Conservation (phyloP, 2,888 invertebrate species). For the Pseudococcus jackbeardsleyi region DNA sequence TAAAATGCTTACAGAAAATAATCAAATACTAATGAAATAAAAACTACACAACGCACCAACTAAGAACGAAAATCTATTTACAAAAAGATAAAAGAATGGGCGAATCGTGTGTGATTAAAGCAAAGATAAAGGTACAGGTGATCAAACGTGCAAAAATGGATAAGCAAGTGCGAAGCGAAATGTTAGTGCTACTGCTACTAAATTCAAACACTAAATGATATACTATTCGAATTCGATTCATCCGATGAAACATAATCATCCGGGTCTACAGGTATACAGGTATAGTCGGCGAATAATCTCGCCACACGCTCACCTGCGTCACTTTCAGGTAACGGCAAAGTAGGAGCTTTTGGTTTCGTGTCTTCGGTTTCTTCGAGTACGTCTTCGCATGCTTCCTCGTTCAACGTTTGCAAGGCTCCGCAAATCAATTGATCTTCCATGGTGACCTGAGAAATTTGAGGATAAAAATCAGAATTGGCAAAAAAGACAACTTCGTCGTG, state of each 20-base stretch:
- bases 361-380: conserved; percentile 78
- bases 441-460: conserved; percentile 79
- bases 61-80: conserved; percentile 15
- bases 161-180: conserved; percentile 30
- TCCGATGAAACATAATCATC: conserved; percentile 48
- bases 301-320: conserved; percentile 64
- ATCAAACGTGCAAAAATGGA: conserved; percentile 2
- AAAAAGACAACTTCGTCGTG: neutral
- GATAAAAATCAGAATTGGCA: neutral
- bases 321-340: conserved; percentile 51
- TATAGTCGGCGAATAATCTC: conserved; percentile 63
- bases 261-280: conserved; percentile 58
- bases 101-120: neutral
- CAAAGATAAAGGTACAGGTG: neutral
- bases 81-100: neutral
- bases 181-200: conserved; percentile 12
- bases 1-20: neutral
- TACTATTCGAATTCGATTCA: neutral
- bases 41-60: neutral
- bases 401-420: conserved; percentile 90
- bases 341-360: conserved; percentile 47
- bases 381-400: conserved; percentile 94
- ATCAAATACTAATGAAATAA: neutral
- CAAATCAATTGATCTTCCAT: conserved; percentile 96
- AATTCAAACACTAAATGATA: conserved; percentile 11